These are phyloP conservation scores for Origma solitaria DNA, from an alignment of 2,113 vertebrate species.

Conservation along the genomic window DNA sequence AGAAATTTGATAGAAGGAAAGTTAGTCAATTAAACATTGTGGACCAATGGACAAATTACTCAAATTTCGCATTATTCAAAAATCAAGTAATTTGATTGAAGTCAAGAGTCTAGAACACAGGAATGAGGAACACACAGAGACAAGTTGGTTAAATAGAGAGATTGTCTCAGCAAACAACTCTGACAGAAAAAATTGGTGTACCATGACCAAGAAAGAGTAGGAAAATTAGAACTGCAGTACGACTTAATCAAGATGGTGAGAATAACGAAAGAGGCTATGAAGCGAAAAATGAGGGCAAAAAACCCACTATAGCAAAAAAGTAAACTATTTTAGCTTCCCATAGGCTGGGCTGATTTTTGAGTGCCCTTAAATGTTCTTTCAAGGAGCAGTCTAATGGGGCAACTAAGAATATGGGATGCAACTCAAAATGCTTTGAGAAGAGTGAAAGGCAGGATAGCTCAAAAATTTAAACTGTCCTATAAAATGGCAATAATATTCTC, in stretches of 20 bases:
- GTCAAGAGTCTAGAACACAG: neutral
- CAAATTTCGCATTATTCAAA: neutral
- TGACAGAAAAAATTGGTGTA: neutral
- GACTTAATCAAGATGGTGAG: neutral
- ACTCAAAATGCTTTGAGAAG: neutral
- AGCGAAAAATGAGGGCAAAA: neutral
- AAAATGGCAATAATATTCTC: neutral
- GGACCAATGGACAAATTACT: neutral
- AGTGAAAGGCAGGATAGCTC: neutral
- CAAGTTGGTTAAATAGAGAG: neutral
- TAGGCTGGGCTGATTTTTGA: neutral
- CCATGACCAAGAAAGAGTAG: neutral
- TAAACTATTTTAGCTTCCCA: neutral
- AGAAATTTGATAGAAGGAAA: neutral
- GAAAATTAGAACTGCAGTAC: neutral
- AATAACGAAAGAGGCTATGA: neutral
- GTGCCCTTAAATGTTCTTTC: neutral
- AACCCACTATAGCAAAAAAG: fast-evolving
- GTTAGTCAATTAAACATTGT: neutral
- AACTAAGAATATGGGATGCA: neutral
- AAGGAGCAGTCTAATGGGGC: neutral
- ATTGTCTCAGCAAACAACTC: neutral
- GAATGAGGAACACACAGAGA: neutral
- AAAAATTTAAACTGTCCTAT: neutral
- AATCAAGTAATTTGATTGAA: neutral